Conservation (phyloP, 2,113 vertebrate genomes). For the Equus quagga region DNA sequence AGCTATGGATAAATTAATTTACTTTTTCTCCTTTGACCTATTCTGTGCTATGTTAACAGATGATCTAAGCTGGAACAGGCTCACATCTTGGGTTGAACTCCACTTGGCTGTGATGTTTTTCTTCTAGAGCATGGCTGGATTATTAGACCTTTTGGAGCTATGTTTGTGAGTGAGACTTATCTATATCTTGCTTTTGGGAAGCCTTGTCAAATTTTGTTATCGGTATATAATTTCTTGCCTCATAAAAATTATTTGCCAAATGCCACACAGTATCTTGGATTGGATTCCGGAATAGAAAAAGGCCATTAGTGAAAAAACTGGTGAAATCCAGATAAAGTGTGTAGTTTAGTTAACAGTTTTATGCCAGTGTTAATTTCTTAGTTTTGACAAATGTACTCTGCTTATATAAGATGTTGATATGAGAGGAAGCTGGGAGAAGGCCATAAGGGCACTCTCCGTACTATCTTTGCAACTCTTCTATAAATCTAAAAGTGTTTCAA, state of each 20-base stretch:
- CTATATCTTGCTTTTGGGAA: conserved; percentile 1
- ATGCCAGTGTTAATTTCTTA: background rate
- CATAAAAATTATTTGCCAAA: background rate
- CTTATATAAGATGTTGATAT: background rate
- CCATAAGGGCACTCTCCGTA: background rate
- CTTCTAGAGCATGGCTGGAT: background rate
- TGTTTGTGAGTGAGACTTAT: background rate
- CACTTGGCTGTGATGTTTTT: background rate
- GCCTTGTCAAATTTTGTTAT: background rate
- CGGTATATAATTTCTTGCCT: background rate
- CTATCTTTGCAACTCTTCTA: background rate
- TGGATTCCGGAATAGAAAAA: background rate
- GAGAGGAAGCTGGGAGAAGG: background rate
- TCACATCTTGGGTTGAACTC: background rate
- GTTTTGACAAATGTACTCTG: background rate
- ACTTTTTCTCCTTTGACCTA: background rate
- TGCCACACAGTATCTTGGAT: background rate
- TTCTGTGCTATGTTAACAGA: background rate
- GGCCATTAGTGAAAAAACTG: background rate
- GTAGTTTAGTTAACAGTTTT: background rate
- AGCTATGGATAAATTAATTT: background rate
- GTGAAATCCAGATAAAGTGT: background rate
- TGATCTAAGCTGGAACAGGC: background rate
- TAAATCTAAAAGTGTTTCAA: background rate
- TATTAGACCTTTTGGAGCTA: background rate